phyloP scores from a whole-genome alignment of 1,140 invertebrate species.

The Palaemon carinicauda region DNA sequence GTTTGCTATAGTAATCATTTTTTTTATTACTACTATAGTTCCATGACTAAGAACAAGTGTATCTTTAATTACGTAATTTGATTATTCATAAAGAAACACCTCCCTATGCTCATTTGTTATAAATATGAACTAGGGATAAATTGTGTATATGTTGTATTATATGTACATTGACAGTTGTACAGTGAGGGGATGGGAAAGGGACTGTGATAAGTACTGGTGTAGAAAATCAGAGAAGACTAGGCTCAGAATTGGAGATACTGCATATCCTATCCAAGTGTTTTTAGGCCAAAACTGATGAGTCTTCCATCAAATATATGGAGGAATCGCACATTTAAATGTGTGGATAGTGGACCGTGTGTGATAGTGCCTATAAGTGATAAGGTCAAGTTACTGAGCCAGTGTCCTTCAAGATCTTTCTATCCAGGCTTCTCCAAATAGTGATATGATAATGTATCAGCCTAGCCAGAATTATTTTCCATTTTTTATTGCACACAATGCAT shows the following conservation, averaged over 20 bases:
- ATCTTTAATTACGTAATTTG: conserved; percentile 29
- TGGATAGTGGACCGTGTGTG: not conserved
- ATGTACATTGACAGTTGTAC: conserved; percentile 51
- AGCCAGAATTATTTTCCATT: conserved; percentile 9
- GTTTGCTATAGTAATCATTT: conserved; percentile 44
- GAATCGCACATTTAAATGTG: not conserved
- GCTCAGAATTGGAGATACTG: not conserved
- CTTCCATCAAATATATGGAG: conserved; percentile 37
- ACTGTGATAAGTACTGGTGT: conserved; percentile 30
- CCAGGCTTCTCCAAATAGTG: conserved; percentile 7
- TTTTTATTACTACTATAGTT: conserved; percentile 35
- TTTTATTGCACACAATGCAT: conserved; percentile 29
- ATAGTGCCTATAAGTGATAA: not conserved
- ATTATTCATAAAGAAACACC: conserved; percentile 40
- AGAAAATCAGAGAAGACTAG: not conserved
- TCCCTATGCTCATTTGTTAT: conserved; percentile 30
- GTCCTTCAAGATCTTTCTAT: not conserved
- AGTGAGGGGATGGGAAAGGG: conserved; percentile 34
- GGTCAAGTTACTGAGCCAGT: not conserved
- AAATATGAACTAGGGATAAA: conserved; percentile 32
- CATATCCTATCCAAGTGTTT: not conserved
- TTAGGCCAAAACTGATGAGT: conserved; percentile 36
- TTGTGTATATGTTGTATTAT: conserved; percentile 50
- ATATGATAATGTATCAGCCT: not conserved
- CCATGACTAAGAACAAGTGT: conserved; percentile 37